Evolutionary conservation across 2,113 vertebrate species (phyloP), one percentile per base, ranked within the genome.

Genomic region (Poeciliopsis prolifica): DNA sequence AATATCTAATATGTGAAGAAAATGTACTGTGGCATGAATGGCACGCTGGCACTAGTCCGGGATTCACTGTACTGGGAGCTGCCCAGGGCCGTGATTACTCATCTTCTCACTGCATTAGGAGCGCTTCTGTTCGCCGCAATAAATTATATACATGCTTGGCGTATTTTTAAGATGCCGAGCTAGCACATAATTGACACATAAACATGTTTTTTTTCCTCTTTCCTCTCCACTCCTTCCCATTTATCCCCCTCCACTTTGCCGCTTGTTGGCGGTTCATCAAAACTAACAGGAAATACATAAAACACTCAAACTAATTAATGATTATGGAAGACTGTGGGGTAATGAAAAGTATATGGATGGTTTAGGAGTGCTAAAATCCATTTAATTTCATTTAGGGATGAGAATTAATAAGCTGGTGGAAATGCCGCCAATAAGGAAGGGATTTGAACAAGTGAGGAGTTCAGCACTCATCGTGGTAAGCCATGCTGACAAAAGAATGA

Each of bases 261-360:
- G 70, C 83, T 83, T 28, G 44, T 83, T 90, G 91, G 90, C 89
- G 33, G 89, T 87, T 61, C 60, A 80, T 90, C 90, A 92, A 85
- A 88, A 90, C 91, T 75, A 72, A 30, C 74, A 84, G 82, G 80
- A 91, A 94, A 94, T 91, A 86, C 86, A 90, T 92, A 86, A 93
- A 93, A 86, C 86, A 89, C 88, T 92, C 79, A 40, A 74, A 79
- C 72, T 92, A 93, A 94, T 93, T 85, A 91, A 93, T 89, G 89
- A 86, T 88, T 88, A 78, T 37, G 75, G 77, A 77, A 87, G 65
- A 79, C 86, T 85, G 83, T 75, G 42, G 77, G 73, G 82, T 83
- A 86, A 86, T 88, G 87, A 89, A 86, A 89, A 88, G 88, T 87
- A 76, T 90, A 88, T 90, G 81, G 87, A 91, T 90, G 88, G 75